Base-by-base conservation (phyloP, 2,797 vertebrate genomes). In the Trichosurus vulpecula region DNA sequence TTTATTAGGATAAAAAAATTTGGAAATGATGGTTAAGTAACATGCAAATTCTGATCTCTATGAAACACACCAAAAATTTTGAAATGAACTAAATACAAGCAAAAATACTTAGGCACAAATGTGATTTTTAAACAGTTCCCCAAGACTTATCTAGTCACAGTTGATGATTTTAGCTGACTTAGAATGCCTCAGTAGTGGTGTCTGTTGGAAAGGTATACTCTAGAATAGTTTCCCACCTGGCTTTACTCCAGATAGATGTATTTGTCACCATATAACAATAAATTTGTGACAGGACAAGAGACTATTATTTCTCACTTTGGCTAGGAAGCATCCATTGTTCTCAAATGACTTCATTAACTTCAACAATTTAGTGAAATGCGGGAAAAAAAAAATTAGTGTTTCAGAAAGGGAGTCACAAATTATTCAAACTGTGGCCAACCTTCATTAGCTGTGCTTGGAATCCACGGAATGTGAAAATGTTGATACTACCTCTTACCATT, bases 41-140 rank as follows among this genome's bases (percentile, higher is more conserved):
- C 13, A 51, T 14, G 25, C 13, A 56, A 47, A 16, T 51, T 9
- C 16, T 30, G 27, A 53, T 29, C 35, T 35, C n/a, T 74, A 22
- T n/a, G 4, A 12, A 9, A 1, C 11, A 22, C 14, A 52, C 0
- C 1, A 14, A 31, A 0, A n/a, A 94, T 35, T 93, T 51, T 11
- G 1, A 31, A 12, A 0, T 30, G 58, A 31, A 22, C 47, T 41
- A 9, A 19, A 6, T 3, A 4, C 19, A 19, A 41, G 29, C 1
- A 47, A 53, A 14, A 14, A n/a, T 3, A n/a, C 19, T 30, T 3
- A 0, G 5, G 51, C 19, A 27, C 3, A 81, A 41, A 12, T 3
- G 0, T 54, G 25, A 54, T 8, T 58, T 22, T 6, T 53, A 92
- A 11, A 10, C 0, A 12, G 41, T 61, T 16, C 56, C 90, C 2